phyloP scores from a whole-genome alignment of 2,888 invertebrate species.

The Leptopterna dolabrata region DNA sequence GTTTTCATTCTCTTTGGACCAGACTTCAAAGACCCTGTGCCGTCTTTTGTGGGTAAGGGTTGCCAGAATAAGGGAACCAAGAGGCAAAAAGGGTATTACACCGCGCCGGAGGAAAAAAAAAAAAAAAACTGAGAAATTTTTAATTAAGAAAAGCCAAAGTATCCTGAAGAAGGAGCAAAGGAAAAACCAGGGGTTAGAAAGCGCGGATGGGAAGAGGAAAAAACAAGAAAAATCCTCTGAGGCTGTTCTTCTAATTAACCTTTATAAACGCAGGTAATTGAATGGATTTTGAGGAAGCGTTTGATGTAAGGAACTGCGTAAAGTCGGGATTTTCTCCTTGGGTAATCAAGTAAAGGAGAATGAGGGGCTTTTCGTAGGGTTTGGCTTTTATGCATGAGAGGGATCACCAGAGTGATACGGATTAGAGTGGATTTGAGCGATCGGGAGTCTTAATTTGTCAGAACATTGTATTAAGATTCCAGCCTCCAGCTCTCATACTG shows the following conservation, averaged over 20 bases:
- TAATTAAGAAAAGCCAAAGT: constrained; percentile 3
- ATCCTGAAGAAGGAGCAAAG: not conserved
- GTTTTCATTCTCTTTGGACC: not conserved
- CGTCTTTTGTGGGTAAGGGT: not conserved
- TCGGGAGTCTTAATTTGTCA: no score
- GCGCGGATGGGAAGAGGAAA: not conserved
- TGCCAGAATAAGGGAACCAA: not conserved
- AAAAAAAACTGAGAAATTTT: not conserved
- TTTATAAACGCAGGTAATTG: not conserved
- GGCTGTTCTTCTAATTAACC: not conserved
- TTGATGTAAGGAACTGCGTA: not conserved
- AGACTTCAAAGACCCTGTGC: not conserved
- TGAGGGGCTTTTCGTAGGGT: not conserved
- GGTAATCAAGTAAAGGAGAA: not conserved
- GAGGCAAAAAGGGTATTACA: not conserved
- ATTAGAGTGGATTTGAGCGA: no score
- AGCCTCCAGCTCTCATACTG: no score
- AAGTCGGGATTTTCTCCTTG: not conserved
- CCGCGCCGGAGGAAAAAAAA: not conserved
- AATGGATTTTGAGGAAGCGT: constrained; percentile 4
- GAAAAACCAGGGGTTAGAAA: not conserved
- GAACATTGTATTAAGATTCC: no score
- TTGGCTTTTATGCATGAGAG: not conserved
- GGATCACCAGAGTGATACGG: not conserved
- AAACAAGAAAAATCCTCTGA: not conserved